These are phyloP conservation scores for Oscheius sp. DNA, from an alignment of 1,140 invertebrate genomes.

Conservation along the genomic window DNA sequence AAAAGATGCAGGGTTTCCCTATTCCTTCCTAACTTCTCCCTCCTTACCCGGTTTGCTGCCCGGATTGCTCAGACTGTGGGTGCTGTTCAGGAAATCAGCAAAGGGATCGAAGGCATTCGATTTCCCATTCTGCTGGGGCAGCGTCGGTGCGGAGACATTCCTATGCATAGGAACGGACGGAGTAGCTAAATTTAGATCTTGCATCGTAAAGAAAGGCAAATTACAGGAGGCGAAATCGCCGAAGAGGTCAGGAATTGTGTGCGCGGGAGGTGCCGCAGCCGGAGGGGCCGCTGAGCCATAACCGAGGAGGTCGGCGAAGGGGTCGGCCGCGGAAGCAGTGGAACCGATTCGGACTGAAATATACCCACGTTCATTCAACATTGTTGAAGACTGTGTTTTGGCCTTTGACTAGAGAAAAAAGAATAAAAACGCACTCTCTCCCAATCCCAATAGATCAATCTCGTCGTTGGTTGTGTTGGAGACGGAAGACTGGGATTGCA, in stretches of 20 bases:
- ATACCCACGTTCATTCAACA: background rate
- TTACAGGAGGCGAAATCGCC: background rate
- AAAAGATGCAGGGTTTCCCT: too few species aligned
- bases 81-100: slow-evolving; percentile 35
- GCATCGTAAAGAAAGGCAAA: background rate
- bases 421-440: background rate
- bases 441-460: slow-evolving; percentile 34
- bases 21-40: too few species aligned
- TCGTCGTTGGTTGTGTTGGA: background rate
- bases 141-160: slow-evolving; percentile 40
- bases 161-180: slow-evolving; percentile 27
- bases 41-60: background rate
- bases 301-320: background rate
- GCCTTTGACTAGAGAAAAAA: too few species aligned
- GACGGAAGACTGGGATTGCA: too few species aligned
- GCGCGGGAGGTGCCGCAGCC: slow-evolving; percentile 5
- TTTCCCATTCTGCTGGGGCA: slow-evolving; percentile 5
- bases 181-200: background rate
- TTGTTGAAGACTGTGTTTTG: too few species aligned
- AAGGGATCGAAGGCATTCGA: slow-evolving; percentile 38
- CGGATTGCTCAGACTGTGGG: background rate
- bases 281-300: background rate
- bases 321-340: background rate
- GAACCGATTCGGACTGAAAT: background rate
- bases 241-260: slow-evolving; percentile 10